Conservation (phyloP, 2,113 vertebrate genomes). For the Ptychochromis oligacanthus region DNA sequence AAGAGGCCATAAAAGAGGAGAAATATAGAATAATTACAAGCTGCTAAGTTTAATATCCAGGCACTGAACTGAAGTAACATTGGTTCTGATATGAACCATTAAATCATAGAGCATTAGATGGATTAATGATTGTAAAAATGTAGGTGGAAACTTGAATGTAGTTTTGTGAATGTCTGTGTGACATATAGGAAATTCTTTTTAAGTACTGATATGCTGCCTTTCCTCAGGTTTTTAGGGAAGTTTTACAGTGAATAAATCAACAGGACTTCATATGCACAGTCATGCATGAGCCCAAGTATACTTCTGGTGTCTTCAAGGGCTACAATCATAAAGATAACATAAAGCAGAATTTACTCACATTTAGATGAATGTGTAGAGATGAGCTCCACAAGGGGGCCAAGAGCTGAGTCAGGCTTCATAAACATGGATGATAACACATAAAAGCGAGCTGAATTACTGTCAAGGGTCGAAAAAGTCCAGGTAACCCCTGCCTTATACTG, state of each 20-base stretch:
- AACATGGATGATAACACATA: conserved; percentile 5
- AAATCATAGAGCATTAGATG: conserved; percentile 3
- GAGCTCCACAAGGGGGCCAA: not conserved
- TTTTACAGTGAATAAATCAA: conserved; percentile 2
- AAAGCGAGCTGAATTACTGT: not conserved
- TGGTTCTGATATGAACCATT: conserved; percentile 10
- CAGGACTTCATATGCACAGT: not conserved
- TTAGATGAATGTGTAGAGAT: not conserved
- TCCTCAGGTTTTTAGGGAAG: not conserved
- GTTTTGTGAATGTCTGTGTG: not conserved
- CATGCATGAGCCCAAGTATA: not conserved
- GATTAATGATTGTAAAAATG: conserved; percentile 10
- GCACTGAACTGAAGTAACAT: conserved; percentile 3
- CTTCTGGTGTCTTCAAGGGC: not conserved
- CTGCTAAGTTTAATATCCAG: conserved; percentile 1
- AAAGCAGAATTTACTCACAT: conserved; percentile 7
- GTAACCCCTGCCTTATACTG: not conserved
- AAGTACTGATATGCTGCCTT: not conserved
- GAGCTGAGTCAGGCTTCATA: conserved; percentile 11
- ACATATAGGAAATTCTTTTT: conserved; percentile 1
- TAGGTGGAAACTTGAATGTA: not conserved
- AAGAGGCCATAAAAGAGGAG: not conserved
- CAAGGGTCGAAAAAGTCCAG: not conserved
- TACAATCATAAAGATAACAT: conserved; percentile 2
- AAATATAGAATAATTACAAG: conserved; percentile 12